Evolutionary conservation across 2,888 invertebrate species (phyloP).

Genomic region (Dryadula phaetusa): DNA sequence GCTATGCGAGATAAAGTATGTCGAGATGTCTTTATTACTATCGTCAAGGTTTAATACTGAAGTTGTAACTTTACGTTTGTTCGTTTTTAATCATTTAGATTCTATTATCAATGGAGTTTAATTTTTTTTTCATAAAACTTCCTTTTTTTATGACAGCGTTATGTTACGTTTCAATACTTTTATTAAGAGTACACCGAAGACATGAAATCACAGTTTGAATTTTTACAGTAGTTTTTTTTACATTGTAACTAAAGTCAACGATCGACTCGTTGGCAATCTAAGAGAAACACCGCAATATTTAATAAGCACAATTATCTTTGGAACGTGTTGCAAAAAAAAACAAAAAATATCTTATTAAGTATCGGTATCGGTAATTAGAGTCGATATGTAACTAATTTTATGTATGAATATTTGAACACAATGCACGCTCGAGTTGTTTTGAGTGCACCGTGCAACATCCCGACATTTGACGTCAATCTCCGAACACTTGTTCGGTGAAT

Average conservation of each 20-base stretch:
- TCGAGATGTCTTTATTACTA: too few species aligned
- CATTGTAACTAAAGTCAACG: background rate
- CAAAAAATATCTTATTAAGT: too few species aligned
- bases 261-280: background rate
- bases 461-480: slow-evolving; percentile 42
- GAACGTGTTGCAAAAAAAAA: background rate
- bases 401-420: slow-evolving; percentile 11
- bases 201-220: too few species aligned
- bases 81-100: too few species aligned
- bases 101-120: too few species aligned
- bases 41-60: too few species aligned
- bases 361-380: background rate
- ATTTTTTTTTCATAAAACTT: too few species aligned
- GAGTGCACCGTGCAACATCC: slow-evolving; percentile 38
- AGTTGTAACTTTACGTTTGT: too few species aligned
- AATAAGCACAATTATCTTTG: slow-evolving; percentile 3
- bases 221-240: background rate
- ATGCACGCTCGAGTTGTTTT: slow-evolving; percentile 20
- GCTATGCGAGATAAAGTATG: too few species aligned
- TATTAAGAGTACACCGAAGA: too few species aligned
- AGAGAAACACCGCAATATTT: background rate
- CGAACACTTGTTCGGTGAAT: slow-evolving; percentile 19
- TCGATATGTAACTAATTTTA: background rate
- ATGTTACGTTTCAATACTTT: too few species aligned
- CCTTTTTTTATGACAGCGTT: too few species aligned